phyloP scores from a whole-genome alignment of 1,140 invertebrate species.

The Scylla paramamosain region DNA sequence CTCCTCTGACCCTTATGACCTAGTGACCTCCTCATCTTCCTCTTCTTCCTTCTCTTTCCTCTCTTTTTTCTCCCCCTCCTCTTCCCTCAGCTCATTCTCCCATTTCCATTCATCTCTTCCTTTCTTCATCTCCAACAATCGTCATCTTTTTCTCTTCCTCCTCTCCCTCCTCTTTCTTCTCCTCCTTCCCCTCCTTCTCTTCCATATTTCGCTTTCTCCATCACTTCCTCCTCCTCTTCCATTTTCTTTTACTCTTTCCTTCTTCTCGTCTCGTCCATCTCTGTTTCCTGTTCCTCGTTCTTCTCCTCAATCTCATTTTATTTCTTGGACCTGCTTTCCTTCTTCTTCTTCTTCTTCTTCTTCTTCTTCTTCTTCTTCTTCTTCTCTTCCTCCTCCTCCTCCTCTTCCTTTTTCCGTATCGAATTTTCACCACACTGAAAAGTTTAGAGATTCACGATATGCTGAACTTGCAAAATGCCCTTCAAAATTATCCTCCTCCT shows the following conservation, averaged over 20 bases:
- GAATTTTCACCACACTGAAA: not conserved
- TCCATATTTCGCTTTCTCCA: not conserved
- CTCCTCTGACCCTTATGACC: not conserved
- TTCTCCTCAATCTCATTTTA: too few species aligned
- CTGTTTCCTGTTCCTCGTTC: too few species aligned
- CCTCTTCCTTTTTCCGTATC: not conserved
- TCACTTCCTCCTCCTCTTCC: not conserved
- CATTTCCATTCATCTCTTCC: not conserved
- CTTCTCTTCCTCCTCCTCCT: too few species aligned
- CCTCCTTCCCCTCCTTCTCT: not conserved
- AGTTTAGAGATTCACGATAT: not conserved
- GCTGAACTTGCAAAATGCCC: not conserved
- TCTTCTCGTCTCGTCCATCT: too few species aligned
- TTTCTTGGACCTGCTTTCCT: not conserved
- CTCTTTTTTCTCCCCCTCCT: not conserved
- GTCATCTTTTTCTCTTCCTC: not conserved
- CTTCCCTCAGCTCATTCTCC: not conserved
- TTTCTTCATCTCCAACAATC: not conserved
- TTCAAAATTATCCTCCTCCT: not conserved
- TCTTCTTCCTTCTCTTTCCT: not conserved
- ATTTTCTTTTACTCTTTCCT: too few species aligned
- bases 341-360: not conserved
- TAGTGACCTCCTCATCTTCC: not conserved
- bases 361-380: too few species aligned
- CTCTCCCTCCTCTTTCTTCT: too few species aligned